phyloP scores from a whole-genome alignment of 2,797 vertebrate species.

The Sebastes minor region DNA sequence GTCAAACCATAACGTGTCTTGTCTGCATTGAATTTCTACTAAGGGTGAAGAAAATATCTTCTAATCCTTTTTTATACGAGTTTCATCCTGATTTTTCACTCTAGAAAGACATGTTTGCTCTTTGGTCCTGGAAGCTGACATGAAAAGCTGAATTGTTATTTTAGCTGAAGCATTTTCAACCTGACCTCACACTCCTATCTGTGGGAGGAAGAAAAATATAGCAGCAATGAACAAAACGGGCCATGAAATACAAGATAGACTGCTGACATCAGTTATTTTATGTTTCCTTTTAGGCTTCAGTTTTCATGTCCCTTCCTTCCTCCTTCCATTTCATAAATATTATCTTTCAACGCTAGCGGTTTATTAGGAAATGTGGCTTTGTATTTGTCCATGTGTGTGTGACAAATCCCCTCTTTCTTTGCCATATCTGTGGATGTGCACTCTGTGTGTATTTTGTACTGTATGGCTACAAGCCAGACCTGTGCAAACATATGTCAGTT shows the following conservation, averaged over 20 bases:
- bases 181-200: not conserved
- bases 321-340: not conserved
- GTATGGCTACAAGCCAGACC: slow-evolving; percentile 44
- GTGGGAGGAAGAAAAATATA: not conserved
- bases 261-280: not conserved
- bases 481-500: slow-evolving; percentile 77
- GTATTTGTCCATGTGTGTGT: not conserved
- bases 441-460: slow-evolving; percentile 29
- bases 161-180: not conserved
- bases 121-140: not conserved
- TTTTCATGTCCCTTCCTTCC: not conserved
- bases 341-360: not conserved
- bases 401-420: slow-evolving; percentile 2
- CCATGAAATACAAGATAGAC: not conserved
- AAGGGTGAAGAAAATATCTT: not conserved
- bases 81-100: not conserved
- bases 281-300: not conserved
- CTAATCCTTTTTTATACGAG: not conserved
- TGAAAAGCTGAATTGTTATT: not conserved
- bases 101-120: not conserved
- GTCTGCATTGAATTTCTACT: not conserved
- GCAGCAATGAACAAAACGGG: not conserved
- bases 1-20: not conserved
- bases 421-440: slow-evolving; percentile 19
- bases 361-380: not conserved